Evolutionary conservation across 2,888 invertebrate genomes (phyloP), one percentile per base, ranked within the genome.

Genomic region (Bhutanitis thaidina): DNA sequence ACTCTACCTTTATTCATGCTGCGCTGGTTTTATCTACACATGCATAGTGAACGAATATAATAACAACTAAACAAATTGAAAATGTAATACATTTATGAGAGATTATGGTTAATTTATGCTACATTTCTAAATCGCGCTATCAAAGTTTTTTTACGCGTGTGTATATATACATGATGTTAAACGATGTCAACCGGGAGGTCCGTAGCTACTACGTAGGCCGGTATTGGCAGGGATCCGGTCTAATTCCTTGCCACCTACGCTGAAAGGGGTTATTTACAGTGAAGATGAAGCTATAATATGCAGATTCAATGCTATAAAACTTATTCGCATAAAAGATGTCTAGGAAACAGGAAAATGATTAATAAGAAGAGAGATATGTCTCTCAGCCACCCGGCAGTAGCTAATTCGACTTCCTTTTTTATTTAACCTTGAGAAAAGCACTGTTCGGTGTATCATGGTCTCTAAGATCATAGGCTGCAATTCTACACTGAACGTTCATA

Each of bases 311-410:
- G 20, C 2, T 2, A 20, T 20, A 20, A 27, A 27, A 5, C 20
- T 3, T 5, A 20, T 3, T 2, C 2, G 5, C 5, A 20, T 5
- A 20, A 20, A 20, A 3, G 7, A 27, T 4, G 27, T 8, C 27
- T 4, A 27, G 8, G 2, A 27, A 3, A 29, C 29, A 29, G 76
- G 78, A 80, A 79, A 80, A 80, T 75, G 71, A n/a, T 79, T 78
- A 83, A 83, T 78, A 83, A 83, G 85, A 81, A 8, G 80, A 85
- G 84, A 83, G 72, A 77, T 64, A 65, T 44, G 70, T 16, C 81
- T 78, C 85, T 86, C 86, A 84, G 64, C 82, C 79, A 77, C 82
- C 82, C 85, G 77, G 65, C 63, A 84, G 87, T 87, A 87, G 86
- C 87, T 83, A 61, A 80, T 81, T 74, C 68, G 86, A 87, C 87